Evolutionary conservation across 1,140 invertebrate species (phyloP).

Genomic region (Holotrichia oblita): DNA sequence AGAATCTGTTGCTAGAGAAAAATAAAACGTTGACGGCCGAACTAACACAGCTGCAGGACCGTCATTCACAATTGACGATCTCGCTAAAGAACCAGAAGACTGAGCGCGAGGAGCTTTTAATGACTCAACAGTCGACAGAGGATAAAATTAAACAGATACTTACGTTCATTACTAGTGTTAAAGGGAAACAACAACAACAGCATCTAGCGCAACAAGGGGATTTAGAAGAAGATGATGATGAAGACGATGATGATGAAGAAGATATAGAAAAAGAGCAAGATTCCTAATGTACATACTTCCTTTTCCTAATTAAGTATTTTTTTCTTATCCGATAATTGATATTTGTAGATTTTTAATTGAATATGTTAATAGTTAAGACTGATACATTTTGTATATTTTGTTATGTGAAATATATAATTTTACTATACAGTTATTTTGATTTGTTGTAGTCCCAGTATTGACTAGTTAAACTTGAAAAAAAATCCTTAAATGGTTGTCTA

Average conservation of each 20-base stretch:
- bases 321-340: conserved; percentile 20
- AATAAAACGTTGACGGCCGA: conserved; percentile 54
- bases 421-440: background rate
- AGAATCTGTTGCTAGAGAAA: conserved; percentile 57
- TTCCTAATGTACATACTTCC: conserved; percentile 28
- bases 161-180: conserved; percentile 55
- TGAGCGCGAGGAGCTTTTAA: conserved; percentile 52
- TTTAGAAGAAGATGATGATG: background rate
- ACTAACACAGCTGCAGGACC: conserved; percentile 57
- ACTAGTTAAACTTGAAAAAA: too few relatives aligned
- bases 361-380: conserved; percentile 34
- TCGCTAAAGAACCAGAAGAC: conserved; percentile 56
- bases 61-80: conserved; percentile 57
- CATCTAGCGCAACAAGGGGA: background rate
- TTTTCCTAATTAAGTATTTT: background rate
- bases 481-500: too few relatives aligned
- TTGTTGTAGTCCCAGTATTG: background rate
- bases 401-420: conserved; percentile 22
- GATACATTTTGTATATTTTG: conserved; percentile 36
- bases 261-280: background rate
- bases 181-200: conserved; percentile 40
- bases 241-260: background rate
- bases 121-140: conserved; percentile 52
- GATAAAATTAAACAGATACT: conserved; percentile 58
- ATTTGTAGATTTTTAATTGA: conserved; percentile 22